Percentiles rank a stretch among this genome's conserved stretches.
Conservation (phyloP, 2,797 vertebrate genomes). For the Melanotaenia pygmaea region DNA sequence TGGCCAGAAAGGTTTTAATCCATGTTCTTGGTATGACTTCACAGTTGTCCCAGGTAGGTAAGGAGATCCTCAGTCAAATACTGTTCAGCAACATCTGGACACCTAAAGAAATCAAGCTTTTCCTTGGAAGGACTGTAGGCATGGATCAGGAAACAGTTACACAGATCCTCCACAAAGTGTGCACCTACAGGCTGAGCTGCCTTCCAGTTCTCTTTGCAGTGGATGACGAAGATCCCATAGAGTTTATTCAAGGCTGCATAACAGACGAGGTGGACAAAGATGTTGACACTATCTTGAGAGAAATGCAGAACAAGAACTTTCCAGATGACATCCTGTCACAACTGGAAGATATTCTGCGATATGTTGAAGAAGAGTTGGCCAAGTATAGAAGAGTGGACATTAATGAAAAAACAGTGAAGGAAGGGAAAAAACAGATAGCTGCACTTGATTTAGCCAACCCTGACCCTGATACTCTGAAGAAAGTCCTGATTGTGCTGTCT, state of each 20-base stretch:
- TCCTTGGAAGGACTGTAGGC: background rate
- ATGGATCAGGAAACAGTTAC: background rate
- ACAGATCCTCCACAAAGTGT: constrained; percentile 9
- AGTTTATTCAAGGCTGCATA: background rate
- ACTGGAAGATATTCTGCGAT: background rate
- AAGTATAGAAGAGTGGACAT: background rate
- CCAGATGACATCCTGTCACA: background rate
- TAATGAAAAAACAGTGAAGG: background rate
- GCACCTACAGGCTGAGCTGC: background rate
- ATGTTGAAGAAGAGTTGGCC: background rate
- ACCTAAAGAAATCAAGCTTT: background rate
- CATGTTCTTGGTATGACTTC: constrained; percentile 20
- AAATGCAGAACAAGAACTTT: constrained; percentile 14
- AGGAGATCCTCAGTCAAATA: constrained; percentile 8
- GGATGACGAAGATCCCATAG: background rate
- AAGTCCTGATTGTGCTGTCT: constrained; percentile 18
- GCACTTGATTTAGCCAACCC: background rate
- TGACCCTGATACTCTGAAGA: fast-evolving
- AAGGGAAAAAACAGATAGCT: background rate
- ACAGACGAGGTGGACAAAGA: constrained; percentile 26
- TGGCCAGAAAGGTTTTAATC: constrained; percentile 3
- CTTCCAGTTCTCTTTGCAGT: background rate
- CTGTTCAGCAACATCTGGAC: constrained; percentile 28
- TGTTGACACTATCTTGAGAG: background rate
- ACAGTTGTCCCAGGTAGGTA: background rate